Evolutionary conservation across 1,140 invertebrate species (phyloP).

Genomic region (Tyrophagus putrescentiae): DNA sequence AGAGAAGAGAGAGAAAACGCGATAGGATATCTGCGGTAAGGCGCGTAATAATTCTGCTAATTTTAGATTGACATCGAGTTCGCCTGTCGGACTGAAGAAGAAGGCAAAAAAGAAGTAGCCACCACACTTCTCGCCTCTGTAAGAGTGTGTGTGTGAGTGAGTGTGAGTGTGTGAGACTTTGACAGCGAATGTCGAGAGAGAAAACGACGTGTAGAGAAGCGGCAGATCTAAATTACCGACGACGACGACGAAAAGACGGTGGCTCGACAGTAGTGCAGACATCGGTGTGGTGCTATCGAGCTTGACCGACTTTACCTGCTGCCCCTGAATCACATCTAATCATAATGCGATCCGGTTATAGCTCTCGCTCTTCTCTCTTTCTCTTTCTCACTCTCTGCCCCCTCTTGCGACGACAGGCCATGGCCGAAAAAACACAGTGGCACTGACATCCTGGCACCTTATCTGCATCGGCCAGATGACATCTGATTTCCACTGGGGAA

Average conservation of each 20-base stretch:
- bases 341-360: slow-evolving; percentile 19
- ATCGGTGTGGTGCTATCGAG: neutral
- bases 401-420: neutral
- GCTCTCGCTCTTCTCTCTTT: neutral
- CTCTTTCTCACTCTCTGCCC: neutral
- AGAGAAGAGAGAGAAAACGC: too few species aligned
- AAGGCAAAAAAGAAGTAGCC: too few species aligned
- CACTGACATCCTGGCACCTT: too few species aligned
- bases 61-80: slow-evolving; percentile 15
- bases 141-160: neutral
- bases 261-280: neutral
- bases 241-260: neutral
- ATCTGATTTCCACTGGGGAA: too few species aligned
- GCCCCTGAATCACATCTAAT: neutral
- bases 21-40: too few species aligned
- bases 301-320: slow-evolving; percentile 19
- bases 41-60: slow-evolving; percentile 15
- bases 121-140: neutral
- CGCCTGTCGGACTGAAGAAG: neutral
- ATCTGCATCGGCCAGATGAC: too few species aligned
- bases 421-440: neutral
- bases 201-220: neutral
- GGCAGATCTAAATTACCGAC: neutral
- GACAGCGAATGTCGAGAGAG: neutral
- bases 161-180: neutral